Percentiles rank a stretch among this genome's conserved stretches.
phyloP scores from a whole-genome alignment of 37 sponge, comb jelly and placozoan genomes.

The Axinella damicornis region DNA sequence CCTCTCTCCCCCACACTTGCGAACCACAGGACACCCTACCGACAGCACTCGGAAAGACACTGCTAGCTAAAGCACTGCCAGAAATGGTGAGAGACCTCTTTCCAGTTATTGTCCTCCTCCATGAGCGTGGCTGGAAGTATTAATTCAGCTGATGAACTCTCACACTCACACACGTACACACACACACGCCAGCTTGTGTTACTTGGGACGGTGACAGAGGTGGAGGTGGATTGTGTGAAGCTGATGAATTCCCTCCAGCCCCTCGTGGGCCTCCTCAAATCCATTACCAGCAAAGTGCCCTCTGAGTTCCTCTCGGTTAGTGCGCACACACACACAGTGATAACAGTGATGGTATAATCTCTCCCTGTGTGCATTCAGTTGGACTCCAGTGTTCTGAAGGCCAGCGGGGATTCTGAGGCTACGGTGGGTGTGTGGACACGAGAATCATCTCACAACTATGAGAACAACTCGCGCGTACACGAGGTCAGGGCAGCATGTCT shows the following conservation, averaged over 20 bases:
- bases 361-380: not conserved
- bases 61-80: conserved; percentile 37
- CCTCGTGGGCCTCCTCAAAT: conserved; percentile 17
- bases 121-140: no score
- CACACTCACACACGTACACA: no score
- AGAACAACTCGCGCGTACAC: conserved; percentile 58
- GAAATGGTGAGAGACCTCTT: conserved; percentile 42
- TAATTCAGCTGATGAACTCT: no score
- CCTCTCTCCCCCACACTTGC: not conserved
- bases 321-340: not conserved
- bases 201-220: conserved; percentile 17
- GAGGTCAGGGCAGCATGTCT: conserved; percentile 35
- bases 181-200: conserved; percentile 63
- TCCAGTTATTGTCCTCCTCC: no score
- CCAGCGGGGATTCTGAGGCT: conserved; percentile 4
- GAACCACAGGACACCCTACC: not conserved
- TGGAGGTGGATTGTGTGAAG: conserved; percentile 2
- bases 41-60: conserved; percentile 12
- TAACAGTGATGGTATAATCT: not conserved
- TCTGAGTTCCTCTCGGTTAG: not conserved
- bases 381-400: not conserved
- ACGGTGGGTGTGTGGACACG: conserved; percentile 57
- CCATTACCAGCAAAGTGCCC: not conserved
- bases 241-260: conserved; percentile 35
- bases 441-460: conserved; percentile 83